These are phyloP conservation scores for Stomatorhinus ivindoensis DNA, from an alignment of 2,113 vertebrate genomes.

Conservation along the genomic window DNA sequence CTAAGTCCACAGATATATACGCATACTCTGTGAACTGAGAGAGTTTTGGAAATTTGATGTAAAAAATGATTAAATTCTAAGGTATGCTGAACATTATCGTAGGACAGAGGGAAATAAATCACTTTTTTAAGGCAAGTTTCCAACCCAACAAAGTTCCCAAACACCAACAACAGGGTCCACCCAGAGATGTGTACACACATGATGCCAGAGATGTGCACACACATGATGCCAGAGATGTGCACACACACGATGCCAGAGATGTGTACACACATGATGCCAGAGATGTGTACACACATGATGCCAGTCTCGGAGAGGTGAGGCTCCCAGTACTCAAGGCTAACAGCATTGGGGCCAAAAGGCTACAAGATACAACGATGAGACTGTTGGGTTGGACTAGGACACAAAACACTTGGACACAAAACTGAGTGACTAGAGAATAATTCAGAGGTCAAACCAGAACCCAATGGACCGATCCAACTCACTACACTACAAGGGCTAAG, in stretches of 20 bases:
- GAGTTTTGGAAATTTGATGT: not conserved
- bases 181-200: not conserved
- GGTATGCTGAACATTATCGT: not conserved
- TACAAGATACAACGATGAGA: not conserved
- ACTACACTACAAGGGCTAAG: not conserved
- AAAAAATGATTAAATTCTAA: not conserved
- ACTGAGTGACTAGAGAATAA: not conserved
- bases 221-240: not conserved
- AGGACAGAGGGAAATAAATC: not conserved
- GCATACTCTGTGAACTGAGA: not conserved
- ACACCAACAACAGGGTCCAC: not conserved
- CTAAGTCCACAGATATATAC: not conserved
- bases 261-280: not conserved
- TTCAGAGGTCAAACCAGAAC: not conserved
- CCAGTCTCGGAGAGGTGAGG: not conserved
- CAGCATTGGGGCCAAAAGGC: not conserved
- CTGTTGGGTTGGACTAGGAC: not conserved
- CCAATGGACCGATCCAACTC: not conserved
- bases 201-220: not conserved
- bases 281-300: not conserved
- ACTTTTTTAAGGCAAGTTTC: not conserved
- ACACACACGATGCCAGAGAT: not conserved
- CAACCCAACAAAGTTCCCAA: not conserved
- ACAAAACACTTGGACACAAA: not conserved
- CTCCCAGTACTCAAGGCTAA: not conserved